Percentiles rank a stretch among this genome's conserved stretches.
Conservation (phyloP, 1,140 invertebrate species). For the Heterodera carotae region DNA sequence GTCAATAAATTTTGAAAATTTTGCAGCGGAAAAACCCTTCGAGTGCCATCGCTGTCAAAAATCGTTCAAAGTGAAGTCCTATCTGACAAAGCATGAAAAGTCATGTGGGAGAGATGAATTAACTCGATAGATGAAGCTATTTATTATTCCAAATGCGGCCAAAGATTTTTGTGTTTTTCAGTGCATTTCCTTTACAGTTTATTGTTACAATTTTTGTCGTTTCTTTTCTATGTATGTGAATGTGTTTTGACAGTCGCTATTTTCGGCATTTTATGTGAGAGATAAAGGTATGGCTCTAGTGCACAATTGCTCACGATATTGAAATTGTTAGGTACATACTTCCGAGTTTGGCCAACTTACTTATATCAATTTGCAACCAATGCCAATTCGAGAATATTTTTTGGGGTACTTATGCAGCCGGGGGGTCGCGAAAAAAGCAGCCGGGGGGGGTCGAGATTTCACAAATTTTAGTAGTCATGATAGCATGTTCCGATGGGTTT, state of each 20-base stretch:
- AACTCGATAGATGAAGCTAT: background rate
- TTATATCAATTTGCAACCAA: no score
- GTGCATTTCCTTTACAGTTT: background rate
- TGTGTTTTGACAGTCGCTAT: background rate
- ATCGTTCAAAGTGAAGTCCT: constrained; percentile 25
- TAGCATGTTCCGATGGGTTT: no score
- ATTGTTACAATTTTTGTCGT: background rate
- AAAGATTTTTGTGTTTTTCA: background rate
- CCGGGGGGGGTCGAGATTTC: no score
- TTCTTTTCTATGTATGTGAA: background rate
- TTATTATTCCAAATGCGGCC: background rate
- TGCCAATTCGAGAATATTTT: no score
- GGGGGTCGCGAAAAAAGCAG: no score
- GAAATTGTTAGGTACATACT: no score
- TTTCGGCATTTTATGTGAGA: background rate
- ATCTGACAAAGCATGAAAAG: constrained; percentile 24
- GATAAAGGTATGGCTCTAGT: no score
- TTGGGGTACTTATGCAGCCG: no score
- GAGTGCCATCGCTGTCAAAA: constrained; percentile 11
- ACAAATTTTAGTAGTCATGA: no score
- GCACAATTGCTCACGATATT: no score
- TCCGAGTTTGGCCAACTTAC: no score
- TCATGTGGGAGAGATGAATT: constrained; percentile 10
- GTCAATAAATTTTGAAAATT: constrained; percentile 8
- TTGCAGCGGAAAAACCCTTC: constrained; percentile 29